A percentile compares a stretch with the other conserved stretches of the same genome.
Conservation (phyloP, 2,888 invertebrate species). For the Polylopha cassiicola region DNA sequence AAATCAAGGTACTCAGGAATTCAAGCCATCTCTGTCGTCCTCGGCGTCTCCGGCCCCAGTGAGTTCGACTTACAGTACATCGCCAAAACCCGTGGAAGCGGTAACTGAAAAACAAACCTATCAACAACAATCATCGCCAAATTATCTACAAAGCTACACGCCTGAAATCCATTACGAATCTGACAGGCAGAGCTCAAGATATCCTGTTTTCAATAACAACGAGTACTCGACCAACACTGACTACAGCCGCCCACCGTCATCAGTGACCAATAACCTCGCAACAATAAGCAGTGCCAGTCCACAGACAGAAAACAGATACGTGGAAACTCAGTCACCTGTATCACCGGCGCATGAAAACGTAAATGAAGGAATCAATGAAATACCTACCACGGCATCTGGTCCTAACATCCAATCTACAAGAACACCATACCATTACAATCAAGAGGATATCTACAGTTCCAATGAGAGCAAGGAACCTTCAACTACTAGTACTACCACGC, state of each 20-base stretch:
- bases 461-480: slow-evolving; percentile 37
- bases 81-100: slow-evolving; percentile 38
- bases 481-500: slow-evolving; percentile 43
- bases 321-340: slow-evolving; percentile 38
- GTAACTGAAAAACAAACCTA: slow-evolving; percentile 46
- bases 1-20: slow-evolving; percentile 40
- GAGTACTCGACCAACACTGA: slow-evolving; percentile 46
- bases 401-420: slow-evolving; percentile 37
- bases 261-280: slow-evolving; percentile 28
- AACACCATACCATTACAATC: slow-evolving; percentile 45
- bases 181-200: slow-evolving; percentile 48
- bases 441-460: slow-evolving; percentile 39
- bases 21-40: slow-evolving; percentile 31
- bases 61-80: slow-evolving; percentile 30
- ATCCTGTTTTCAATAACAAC: slow-evolving; percentile 46
- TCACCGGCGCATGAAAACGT: slow-evolving; percentile 35
- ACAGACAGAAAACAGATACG: slow-evolving; percentile 35
- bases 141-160: slow-evolving; percentile 54
- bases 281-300: slow-evolving; percentile 25
- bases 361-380: slow-evolving; percentile 37
- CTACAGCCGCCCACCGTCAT: slow-evolving; percentile 13
- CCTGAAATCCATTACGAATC: slow-evolving; percentile 65
- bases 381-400: slow-evolving; percentile 32
- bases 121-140: slow-evolving; percentile 46
- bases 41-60: slow-evolving; percentile 32